Evolutionary conservation across 2,113 vertebrate species (phyloP).

Genomic region (Zeus faber): DNA sequence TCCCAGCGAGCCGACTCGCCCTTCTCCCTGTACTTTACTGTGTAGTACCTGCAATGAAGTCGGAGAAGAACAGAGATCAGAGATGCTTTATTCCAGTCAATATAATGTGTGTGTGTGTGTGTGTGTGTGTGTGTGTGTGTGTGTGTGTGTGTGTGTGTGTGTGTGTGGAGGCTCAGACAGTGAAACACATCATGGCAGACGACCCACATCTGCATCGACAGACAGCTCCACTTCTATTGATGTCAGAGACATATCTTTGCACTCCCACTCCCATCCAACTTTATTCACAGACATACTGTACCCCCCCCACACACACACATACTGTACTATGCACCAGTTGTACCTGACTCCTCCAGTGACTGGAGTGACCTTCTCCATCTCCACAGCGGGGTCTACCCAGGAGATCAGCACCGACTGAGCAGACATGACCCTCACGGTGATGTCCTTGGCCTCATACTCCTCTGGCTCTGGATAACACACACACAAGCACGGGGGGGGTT

Average conservation of each 20-base stretch:
- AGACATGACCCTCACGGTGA: conserved; percentile 91
- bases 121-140: too few relatives aligned
- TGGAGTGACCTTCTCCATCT: conserved; percentile 80
- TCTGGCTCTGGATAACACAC: conserved; percentile 78
- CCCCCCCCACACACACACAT: conserved; percentile 4
- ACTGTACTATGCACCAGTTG: not conserved
- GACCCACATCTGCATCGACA: not conserved
- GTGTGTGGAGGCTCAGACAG: too few relatives aligned
- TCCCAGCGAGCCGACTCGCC: conserved; percentile 95
- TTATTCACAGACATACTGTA: too few relatives aligned
- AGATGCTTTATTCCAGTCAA: too few relatives aligned
- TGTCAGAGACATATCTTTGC: too few relatives aligned
- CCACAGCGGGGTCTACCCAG: conserved; percentile 87
- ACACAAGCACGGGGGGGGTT: too few relatives aligned
- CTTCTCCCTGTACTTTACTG: conserved; percentile 90
- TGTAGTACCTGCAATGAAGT: conserved; percentile 87
- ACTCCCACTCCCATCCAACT: too few relatives aligned
- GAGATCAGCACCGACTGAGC: conserved; percentile 92
- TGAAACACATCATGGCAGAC: too few relatives aligned
- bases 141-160: too few relatives aligned
- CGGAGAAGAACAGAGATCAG: too few relatives aligned
- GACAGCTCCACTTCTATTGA: too few relatives aligned
- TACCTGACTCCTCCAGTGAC: conserved; percentile 63
- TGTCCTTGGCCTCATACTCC: conserved; percentile 81
- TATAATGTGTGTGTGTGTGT: too few relatives aligned